phyloP scores from a whole-genome alignment of 2,797 vertebrate species.

The Prunella strophiata region DNA sequence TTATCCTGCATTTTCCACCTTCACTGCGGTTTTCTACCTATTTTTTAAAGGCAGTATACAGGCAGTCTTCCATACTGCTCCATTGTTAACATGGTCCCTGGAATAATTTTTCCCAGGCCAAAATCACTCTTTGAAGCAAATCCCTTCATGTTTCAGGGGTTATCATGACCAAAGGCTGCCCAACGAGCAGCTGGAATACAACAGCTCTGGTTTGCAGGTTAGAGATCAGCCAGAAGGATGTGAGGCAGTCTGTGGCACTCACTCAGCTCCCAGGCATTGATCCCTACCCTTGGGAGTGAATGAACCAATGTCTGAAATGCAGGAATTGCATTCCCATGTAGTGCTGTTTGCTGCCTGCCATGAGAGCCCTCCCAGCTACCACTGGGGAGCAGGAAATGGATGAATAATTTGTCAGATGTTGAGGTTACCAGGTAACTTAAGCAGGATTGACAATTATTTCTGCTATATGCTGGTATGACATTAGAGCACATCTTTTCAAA shows the following conservation, averaged over 20 bases:
- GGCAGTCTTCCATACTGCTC: neutral
- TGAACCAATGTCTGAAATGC: rapidly evolving
- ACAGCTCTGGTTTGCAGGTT: neutral
- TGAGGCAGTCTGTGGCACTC: neutral
- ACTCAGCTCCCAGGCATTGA: neutral
- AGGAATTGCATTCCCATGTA: neutral
- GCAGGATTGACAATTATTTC: neutral
- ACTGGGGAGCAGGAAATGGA: neutral
- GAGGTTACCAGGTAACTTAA: neutral
- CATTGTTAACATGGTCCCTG: rapidly evolving
- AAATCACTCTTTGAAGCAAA: neutral
- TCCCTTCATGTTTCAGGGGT: neutral
- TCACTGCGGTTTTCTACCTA: neutral
- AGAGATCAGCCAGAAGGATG: neutral
- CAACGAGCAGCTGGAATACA: neutral
- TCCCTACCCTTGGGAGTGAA: rapidly evolving
- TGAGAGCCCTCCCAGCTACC: neutral
- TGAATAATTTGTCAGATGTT: neutral
- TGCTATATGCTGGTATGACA: neutral
- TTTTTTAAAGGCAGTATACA: neutral
- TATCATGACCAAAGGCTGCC: neutral
- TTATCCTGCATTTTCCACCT: neutral
- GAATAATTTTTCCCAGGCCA: neutral
- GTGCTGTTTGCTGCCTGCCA: neutral
- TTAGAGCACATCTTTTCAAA: neutral